phyloP scores from a whole-genome alignment of 2,797 vertebrate species.

The Petrocephalus schoutedeni region DNA sequence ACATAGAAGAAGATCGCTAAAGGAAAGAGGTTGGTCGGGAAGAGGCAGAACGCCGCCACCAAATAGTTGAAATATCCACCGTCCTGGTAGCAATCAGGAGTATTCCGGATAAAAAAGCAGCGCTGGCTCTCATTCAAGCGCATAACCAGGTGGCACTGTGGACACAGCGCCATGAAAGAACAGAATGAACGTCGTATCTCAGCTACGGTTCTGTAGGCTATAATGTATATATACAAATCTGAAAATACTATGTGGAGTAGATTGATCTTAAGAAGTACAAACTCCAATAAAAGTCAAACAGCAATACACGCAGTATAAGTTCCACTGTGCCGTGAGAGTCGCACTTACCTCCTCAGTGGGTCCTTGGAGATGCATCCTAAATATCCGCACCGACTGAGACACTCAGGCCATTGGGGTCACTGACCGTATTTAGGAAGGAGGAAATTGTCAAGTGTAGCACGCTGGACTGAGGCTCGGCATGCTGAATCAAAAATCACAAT shows the following conservation, averaged over 20 bases:
- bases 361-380: background rate
- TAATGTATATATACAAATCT: no score
- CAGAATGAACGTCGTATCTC: background rate
- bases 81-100: conserved; percentile 69
- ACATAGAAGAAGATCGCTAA: conserved; percentile 80
- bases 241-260: background rate
- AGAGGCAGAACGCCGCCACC: conserved; percentile 71
- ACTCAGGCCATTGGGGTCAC: background rate
- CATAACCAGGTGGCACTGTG: conserved; percentile 78
- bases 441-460: background rate
- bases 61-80: conserved; percentile 83
- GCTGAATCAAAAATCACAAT: background rate
- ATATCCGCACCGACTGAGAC: background rate
- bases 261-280: background rate
- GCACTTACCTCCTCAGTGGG: background rate
- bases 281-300: background rate
- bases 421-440: background rate
- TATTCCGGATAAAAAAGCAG: conserved; percentile 75
- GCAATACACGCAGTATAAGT: background rate
- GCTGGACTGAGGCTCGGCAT: background rate
- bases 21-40: conserved; percentile 67
- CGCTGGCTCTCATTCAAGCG: conserved; percentile 62
- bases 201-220: no score
- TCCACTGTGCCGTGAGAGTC: background rate
- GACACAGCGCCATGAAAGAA: conserved; percentile 15